Percentiles rank a stretch among this genome's conserved stretches.
phyloP scores from a whole-genome alignment of 2,797 vertebrate species.

The Sebastes nivosus region DNA sequence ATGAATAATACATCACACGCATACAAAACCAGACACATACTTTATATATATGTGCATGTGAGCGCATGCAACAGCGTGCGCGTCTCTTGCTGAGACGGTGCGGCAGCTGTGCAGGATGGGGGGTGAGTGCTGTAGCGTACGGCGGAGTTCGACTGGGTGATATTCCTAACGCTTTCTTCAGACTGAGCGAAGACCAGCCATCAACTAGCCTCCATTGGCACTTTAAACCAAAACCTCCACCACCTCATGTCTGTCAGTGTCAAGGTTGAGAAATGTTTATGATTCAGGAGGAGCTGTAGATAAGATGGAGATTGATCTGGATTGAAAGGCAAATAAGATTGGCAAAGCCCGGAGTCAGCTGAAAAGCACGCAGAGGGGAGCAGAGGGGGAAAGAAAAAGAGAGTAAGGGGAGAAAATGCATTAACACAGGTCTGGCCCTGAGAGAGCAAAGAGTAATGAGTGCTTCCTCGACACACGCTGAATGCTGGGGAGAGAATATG shows the following conservation, averaged over 20 bases:
- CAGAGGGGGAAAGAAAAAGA: slow-evolving; percentile 28
- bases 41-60: slow-evolving; percentile 22
- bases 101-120: slow-evolving; percentile 59
- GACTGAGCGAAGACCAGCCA: slow-evolving; percentile 43
- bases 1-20: slow-evolving; percentile 82
- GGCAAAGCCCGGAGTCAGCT: slow-evolving; percentile 80
- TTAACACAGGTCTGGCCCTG: slow-evolving; percentile 74
- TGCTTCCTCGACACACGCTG: slow-evolving; percentile 64
- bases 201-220: slow-evolving; percentile 40
- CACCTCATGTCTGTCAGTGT: slow-evolving; percentile 57
- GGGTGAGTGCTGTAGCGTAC: slow-evolving; percentile 5
- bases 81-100: slow-evolving; percentile 37
- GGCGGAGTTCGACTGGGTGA: slow-evolving; percentile 16
- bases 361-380: slow-evolving; percentile 63
- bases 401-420: slow-evolving; percentile 69
- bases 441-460: slow-evolving; percentile 69
- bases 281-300: slow-evolving; percentile 78
- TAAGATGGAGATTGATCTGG: slow-evolving; percentile 81
- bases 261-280: slow-evolving; percentile 82
- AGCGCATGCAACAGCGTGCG: neutral
- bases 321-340: slow-evolving; percentile 84
- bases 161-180: slow-evolving; percentile 24
- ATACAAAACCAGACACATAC: slow-evolving; percentile 45
- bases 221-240: slow-evolving; percentile 45
- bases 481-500: slow-evolving; percentile 45